Evolutionary conservation across 2,797 vertebrate genomes (phyloP).

Genomic region (Cynodonichthys magdalenae): DNA sequence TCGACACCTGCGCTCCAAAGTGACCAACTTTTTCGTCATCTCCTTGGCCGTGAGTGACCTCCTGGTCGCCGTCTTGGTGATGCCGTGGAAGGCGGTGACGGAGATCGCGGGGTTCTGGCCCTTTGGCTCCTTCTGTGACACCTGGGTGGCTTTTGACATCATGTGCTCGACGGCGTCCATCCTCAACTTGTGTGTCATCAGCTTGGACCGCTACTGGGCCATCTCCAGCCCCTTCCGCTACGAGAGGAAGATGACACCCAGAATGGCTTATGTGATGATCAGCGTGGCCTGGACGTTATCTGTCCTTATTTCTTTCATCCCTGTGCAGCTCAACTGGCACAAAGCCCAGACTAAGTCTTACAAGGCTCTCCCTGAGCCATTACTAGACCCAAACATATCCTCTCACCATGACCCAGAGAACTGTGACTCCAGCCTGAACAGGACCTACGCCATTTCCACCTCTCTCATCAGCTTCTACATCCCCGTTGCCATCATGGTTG

Average conservation of each 20-base stretch:
- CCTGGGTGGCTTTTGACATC: constrained; percentile 99
- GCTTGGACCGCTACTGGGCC: constrained; percentile 98
- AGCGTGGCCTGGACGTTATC: constrained; percentile 95
- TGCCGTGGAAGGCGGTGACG: constrained; percentile 98
- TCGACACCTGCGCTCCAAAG: constrained; percentile 95
- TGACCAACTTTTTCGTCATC: constrained; percentile 99
- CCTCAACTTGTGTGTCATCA: constrained; percentile 96
- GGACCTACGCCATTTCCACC: constrained; percentile 98
- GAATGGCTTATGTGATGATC: constrained; percentile 94
- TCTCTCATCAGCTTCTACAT: constrained; percentile 99
- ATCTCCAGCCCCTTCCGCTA: constrained; percentile 98
- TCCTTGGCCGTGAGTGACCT: constrained; percentile 97
- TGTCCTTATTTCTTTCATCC: constrained; percentile 96
- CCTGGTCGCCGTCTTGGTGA: constrained; percentile 94
- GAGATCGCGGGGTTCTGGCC: constrained; percentile 97
- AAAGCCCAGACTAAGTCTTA: constrained; percentile 83
- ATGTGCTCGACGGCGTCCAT: constrained; percentile 99
- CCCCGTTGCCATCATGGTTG: constrained; percentile 97
- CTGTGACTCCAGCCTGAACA: constrained; percentile 95
- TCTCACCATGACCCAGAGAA: constrained; percentile 78
- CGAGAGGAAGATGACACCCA: constrained; percentile 98
- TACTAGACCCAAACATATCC: constrained; percentile 79
- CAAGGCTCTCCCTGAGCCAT: constrained; percentile 65
- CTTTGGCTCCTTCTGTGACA: constrained; percentile 96
- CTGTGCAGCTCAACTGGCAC: constrained; percentile 98